These are phyloP conservation scores for Thecophora atra DNA, from an alignment of 2,888 invertebrate species.

Conservation along the genomic window DNA sequence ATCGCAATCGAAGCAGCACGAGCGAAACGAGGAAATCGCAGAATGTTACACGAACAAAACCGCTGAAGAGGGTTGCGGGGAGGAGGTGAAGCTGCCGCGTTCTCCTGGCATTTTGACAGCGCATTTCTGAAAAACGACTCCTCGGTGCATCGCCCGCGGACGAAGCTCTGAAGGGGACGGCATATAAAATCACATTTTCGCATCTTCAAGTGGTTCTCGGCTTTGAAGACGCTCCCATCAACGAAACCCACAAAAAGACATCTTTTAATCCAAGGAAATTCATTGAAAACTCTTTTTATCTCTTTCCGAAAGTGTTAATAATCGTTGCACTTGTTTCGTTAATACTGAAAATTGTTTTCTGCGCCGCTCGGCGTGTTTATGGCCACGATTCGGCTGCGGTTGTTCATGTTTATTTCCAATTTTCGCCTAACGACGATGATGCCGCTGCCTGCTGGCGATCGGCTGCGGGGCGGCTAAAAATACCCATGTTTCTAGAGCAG, in stretches of 20 bases:
- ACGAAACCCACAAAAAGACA: too few relatives aligned
- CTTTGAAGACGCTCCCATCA: constrained; percentile 56
- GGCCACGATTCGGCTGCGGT: too few relatives aligned
- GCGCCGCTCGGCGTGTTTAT: too few relatives aligned
- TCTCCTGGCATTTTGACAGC: constrained; percentile 37
- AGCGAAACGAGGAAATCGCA: constrained; percentile 27
- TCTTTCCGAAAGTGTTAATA: too few relatives aligned
- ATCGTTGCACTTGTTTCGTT: too few relatives aligned
- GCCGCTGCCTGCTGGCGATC: neutral
- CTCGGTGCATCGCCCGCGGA: neutral
- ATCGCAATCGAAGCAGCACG: constrained; percentile 13
- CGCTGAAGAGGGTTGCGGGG: neutral
- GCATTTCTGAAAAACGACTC: constrained; percentile 30
- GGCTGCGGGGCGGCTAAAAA: neutral
- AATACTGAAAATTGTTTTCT: too few relatives aligned
- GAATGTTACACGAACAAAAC: constrained; percentile 37
- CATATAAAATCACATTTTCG: neutral
- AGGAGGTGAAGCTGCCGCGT: constrained; percentile 11
- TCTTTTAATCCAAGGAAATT: too few relatives aligned
- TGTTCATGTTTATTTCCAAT: too few relatives aligned
- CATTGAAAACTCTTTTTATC: too few relatives aligned
- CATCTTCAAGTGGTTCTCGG: constrained; percentile 27
- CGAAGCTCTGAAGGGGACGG: neutral
- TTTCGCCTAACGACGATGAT: neutral
- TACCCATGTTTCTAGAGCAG: constrained; percentile 47